These are phyloP conservation scores for Ptiloglossa arizonensis DNA, from an alignment of 1,140 invertebrate genomes.

Conservation along the genomic window DNA sequence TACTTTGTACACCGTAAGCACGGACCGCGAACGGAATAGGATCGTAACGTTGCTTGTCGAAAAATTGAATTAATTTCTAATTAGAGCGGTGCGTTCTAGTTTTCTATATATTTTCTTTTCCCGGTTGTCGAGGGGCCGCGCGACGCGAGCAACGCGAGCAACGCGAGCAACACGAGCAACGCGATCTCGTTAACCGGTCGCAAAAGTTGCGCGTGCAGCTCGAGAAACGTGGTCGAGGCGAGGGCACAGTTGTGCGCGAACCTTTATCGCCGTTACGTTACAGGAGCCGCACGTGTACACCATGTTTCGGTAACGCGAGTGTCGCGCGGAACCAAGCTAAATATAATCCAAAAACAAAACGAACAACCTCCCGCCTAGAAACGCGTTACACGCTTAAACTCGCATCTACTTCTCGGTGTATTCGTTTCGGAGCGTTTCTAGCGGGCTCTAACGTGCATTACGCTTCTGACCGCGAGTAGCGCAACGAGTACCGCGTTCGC, in stretches of 20 bases:
- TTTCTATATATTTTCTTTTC: neutral
- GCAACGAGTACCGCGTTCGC: neutral
- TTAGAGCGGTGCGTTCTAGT: no score
- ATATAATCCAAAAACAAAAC: constrained; percentile 68
- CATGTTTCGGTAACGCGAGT: constrained; percentile 40
- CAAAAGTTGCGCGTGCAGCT: neutral
- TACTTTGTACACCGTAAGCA: no score
- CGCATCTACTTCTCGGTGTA: constrained; percentile 24
- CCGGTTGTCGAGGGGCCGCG: neutral
- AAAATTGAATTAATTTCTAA: no score
- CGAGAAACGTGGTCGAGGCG: neutral
- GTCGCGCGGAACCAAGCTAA: constrained; percentile 55
- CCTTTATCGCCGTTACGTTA: neutral
- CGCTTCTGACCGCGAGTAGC: neutral
- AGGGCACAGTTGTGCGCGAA: neutral
- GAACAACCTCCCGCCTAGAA: constrained; percentile 68
- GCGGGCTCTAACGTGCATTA: constrained; percentile 4
- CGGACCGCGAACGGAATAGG: no score
- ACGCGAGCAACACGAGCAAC: no score
- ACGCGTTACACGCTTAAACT: constrained; percentile 38
- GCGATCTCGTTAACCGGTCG: constrained; percentile 3
- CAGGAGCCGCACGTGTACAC: constrained; percentile 35
- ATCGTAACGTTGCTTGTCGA: no score
- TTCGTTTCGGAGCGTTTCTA: constrained; percentile 44
- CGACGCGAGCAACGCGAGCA: no score